Conservation (phyloP, 2,797 vertebrate genomes). For the Harpagifer antarcticus region DNA sequence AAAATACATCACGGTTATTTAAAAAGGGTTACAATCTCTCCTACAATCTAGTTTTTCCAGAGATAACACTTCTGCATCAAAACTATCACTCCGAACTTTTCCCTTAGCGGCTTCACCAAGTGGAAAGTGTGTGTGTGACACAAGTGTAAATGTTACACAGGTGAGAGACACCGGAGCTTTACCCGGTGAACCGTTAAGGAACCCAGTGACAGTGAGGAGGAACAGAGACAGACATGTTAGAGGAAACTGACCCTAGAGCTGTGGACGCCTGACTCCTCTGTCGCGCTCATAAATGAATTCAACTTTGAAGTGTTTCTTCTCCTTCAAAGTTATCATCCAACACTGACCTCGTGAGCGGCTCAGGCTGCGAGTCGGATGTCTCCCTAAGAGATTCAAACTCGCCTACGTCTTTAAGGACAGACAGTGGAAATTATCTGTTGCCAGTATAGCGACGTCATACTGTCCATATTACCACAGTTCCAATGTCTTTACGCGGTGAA, state of each 20-base stretch:
- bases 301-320: background rate
- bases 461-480: too few species aligned
- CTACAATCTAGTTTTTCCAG: background rate
- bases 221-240: background rate
- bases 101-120: background rate
- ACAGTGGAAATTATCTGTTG: too few species aligned
- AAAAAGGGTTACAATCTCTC: background rate
- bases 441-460: too few species aligned
- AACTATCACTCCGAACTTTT: background rate
- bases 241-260: background rate
- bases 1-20: background rate
- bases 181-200: background rate
- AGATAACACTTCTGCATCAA: background rate
- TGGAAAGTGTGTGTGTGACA: background rate
- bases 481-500: too few species aligned
- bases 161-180: background rate
- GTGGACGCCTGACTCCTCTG: slow-evolving; percentile 2
- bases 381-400: too few species aligned
- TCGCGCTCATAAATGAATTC: background rate
- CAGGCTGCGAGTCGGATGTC: too few species aligned
- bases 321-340: too few species aligned
- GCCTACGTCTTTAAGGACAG: too few species aligned
- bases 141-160: background rate
- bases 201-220: background rate
- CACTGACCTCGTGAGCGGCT: too few species aligned